phyloP scores from a whole-genome alignment of 2,797 vertebrate genomes.

The Aratinga solstitialis region DNA sequence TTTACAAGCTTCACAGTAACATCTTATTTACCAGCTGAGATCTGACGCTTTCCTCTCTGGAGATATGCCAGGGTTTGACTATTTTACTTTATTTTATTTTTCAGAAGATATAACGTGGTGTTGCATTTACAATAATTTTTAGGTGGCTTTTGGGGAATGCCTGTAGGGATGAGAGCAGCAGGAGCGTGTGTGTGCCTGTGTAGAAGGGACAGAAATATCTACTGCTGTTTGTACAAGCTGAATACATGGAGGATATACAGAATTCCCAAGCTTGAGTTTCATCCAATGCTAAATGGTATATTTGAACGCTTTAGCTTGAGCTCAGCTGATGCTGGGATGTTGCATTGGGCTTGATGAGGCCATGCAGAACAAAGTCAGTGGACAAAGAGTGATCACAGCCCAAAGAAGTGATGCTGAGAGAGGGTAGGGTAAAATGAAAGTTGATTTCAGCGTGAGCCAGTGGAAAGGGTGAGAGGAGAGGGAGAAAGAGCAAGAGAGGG shows the following conservation, averaged over 20 bases:
- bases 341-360: background rate
- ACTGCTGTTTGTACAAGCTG: constrained; percentile 8
- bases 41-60: constrained; percentile 67
- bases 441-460: background rate
- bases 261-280: background rate
- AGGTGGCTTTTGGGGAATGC: constrained; percentile 52
- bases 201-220: constrained; percentile 20
- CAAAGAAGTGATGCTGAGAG: background rate
- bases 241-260: background rate
- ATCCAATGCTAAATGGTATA: background rate
- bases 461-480: background rate
- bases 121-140: constrained; percentile 46
- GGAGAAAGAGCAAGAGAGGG: background rate
- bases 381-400: background rate
- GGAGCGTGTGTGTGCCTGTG: background rate
- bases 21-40: constrained; percentile 80
- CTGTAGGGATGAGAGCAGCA: constrained; percentile 25
- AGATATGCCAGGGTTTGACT: constrained; percentile 15
- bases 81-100: constrained; percentile 13
- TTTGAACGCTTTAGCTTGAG: background rate
- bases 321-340: background rate
- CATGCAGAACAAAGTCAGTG: background rate
- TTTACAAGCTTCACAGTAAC: constrained; percentile 77
- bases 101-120: background rate
- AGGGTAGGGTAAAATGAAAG: background rate